Conservation (phyloP, 2,113 vertebrate genomes). For the Antidorcas marsupialis region DNA sequence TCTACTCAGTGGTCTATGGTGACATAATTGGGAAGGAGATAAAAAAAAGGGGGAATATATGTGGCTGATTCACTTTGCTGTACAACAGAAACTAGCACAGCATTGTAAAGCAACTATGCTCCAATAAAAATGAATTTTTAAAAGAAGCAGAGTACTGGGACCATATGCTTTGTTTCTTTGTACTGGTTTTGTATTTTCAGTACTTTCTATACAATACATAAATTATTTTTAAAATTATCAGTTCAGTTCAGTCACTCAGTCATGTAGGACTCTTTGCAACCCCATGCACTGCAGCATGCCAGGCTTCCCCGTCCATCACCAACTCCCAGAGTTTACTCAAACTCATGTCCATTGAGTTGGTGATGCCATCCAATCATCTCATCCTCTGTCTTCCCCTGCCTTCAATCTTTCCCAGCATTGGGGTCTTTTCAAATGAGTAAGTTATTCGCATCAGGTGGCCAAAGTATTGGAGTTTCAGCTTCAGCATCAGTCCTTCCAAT, state of each 20-base stretch:
- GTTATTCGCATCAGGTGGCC: not conserved
- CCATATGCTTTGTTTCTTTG: not conserved
- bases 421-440: not conserved
- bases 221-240: not conserved
- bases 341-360: not conserved
- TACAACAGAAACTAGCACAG: not conserved
- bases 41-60: not conserved
- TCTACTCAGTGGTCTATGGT: not conserved
- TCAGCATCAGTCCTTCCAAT: not conserved
- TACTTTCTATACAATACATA: not conserved
- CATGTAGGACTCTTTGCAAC: not conserved
- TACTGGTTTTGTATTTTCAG: not conserved
- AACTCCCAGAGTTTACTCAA: not conserved
- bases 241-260: not conserved
- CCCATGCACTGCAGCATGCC: accelerated
- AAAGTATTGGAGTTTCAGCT: not conserved
- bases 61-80: not conserved
- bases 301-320: not conserved
- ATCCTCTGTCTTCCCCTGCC: not conserved
- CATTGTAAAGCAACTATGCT: not conserved
- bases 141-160: not conserved
- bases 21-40: not conserved
- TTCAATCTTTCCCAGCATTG: not conserved
- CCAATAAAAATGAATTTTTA: not conserved
- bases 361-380: not conserved